phyloP scores from a whole-genome alignment of 1,140 invertebrate species.

The Tetraneura akinire region DNA sequence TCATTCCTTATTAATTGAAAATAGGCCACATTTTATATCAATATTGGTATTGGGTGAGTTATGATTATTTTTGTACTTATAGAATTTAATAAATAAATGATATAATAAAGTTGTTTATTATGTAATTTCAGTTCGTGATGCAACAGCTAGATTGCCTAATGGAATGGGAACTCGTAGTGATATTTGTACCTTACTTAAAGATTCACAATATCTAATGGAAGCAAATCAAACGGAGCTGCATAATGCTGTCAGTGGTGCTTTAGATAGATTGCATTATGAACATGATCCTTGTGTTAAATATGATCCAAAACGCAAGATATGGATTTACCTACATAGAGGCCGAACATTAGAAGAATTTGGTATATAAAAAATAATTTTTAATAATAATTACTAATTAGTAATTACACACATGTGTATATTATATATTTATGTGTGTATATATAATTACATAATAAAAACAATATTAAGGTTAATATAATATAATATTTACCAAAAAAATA shows the following conservation, averaged over 20 bases:
- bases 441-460: no score
- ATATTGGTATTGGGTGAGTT: conserved; percentile 76
- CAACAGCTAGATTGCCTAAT: conserved; percentile 87
- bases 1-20: conserved; percentile 78
- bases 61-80: not conserved
- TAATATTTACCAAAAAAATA: no score
- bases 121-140: conserved; percentile 74
- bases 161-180: conserved; percentile 90
- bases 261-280: conserved; percentile 86
- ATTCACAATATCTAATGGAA: conserved; percentile 81
- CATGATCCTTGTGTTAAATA: conserved; percentile 89
- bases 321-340: conserved; percentile 86
- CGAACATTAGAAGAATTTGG: conserved; percentile 76
- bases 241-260: conserved; percentile 83
- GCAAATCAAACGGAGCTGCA: conserved; percentile 74
- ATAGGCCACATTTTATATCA: conserved; percentile 87
- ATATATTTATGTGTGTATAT: no score
- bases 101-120: not conserved
- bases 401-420: no score
- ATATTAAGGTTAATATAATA: no score
- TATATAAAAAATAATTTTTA: conserved; percentile 47
- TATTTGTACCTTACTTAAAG: conserved; percentile 80
- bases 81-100: not conserved
- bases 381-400: no score
- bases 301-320: conserved; percentile 83